Percentiles rank a stretch among this genome's conserved stretches.
Evolutionary conservation across 2,888 invertebrate genomes (phyloP).

Genomic region (Stenodema calcarata): DNA sequence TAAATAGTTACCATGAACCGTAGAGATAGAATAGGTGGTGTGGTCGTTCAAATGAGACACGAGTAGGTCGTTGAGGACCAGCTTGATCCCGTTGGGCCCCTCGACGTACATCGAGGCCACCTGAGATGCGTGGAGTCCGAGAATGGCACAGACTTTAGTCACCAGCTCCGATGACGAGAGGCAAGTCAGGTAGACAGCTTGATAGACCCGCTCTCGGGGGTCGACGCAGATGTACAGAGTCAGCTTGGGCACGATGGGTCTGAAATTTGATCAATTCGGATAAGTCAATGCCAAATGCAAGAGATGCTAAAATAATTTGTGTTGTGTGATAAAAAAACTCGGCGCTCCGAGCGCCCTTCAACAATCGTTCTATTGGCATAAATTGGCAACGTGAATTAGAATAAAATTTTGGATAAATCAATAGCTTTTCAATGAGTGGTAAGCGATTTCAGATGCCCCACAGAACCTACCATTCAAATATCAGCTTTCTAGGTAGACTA

Average conservation of each 20-base stretch:
- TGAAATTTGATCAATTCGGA: neutral
- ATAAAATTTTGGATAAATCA: too few species aligned
- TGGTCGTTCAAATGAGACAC: conserved; percentile 83
- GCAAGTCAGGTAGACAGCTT: conserved; percentile 80
- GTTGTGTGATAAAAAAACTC: too few species aligned
- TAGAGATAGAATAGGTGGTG: conserved; percentile 72
- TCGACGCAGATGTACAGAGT: conserved; percentile 83
- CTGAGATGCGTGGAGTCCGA: conserved; percentile 61
- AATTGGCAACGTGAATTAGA: too few species aligned
- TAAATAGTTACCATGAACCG: conserved; percentile 63
- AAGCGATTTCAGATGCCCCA: too few species aligned
- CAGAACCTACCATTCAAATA: too few species aligned
- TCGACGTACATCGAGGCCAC: conserved; percentile 64
- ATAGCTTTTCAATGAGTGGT: too few species aligned
- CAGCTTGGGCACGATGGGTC: conserved; percentile 65
- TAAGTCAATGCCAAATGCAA: too few species aligned
- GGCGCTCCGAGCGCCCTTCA: too few species aligned
- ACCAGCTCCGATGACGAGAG: conserved; percentile 68
- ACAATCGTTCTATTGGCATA: too few species aligned
- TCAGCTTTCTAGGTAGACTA: too few species aligned
- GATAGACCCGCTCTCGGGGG: conserved; percentile 70
- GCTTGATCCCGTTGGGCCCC: conserved; percentile 84
- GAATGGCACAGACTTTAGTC: conserved; percentile 60
- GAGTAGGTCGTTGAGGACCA: conserved; percentile 84
- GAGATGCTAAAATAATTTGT: too few species aligned